Evolutionary conservation across 2,888 invertebrate genomes (phyloP).

Genomic region (Lepidochitona cinerea): DNA sequence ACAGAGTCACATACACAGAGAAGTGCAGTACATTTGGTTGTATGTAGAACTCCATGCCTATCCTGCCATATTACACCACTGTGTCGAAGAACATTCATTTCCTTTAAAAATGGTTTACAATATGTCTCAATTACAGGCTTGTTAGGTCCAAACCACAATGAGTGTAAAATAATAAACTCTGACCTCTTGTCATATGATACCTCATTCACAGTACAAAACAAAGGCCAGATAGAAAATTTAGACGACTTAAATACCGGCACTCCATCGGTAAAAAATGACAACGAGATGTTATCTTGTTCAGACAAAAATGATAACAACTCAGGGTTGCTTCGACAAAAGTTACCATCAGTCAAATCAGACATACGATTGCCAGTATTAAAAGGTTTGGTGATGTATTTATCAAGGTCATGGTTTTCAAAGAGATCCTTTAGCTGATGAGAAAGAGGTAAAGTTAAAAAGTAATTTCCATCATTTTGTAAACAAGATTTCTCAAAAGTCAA

Average conservation of each 20-base stretch:
- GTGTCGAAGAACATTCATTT: background rate
- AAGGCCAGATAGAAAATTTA: background rate
- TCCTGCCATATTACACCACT: background rate
- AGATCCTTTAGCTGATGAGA: too few species aligned
- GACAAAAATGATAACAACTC: too few species aligned
- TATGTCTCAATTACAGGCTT: background rate
- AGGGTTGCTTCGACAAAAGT: too few species aligned
- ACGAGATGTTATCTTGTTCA: too few species aligned
- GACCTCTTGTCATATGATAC: background rate
- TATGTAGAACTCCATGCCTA: background rate
- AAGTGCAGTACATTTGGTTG: background rate
- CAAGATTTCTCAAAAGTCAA: too few species aligned
- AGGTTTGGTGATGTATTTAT: too few species aligned
- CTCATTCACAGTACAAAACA: background rate
- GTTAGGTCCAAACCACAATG: conserved; percentile 6
- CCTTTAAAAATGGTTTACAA: background rate
- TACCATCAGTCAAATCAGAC: too few species aligned
- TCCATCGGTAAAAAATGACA: conserved; percentile 1
- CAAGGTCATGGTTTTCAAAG: too few species aligned
- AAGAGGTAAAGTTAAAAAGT: too few species aligned
- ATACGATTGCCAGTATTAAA: too few species aligned
- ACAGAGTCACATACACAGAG: background rate
- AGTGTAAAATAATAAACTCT: background rate
- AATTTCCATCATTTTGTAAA: too few species aligned
- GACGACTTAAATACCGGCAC: background rate